Conservation (phyloP, 2,888 invertebrate species). For the Noctua fimbriata region DNA sequence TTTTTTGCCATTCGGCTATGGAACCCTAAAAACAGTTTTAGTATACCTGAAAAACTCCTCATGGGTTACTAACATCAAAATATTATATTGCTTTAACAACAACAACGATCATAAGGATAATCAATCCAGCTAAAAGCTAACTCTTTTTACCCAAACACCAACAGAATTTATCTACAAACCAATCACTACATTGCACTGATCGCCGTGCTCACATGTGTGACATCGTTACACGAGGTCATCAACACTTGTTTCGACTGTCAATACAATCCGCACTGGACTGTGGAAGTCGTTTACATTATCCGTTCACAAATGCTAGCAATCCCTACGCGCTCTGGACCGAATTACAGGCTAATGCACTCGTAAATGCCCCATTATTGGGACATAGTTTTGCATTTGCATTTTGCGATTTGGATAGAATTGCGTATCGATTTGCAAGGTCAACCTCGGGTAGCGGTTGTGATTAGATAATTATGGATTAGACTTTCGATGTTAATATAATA, state of each 20-base stretch:
- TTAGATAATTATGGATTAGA: background rate
- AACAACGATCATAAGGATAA: background rate
- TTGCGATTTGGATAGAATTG: conserved; percentile 28
- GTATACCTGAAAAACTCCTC: background rate
- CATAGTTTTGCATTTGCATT: conserved; percentile 32
- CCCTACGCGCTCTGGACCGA: conserved; percentile 29
- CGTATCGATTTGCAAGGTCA: conserved; percentile 24
- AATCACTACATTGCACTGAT: conserved; percentile 17
- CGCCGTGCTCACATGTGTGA: background rate
- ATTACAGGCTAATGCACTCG: conserved; percentile 46
- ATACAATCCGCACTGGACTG: conserved; percentile 29
- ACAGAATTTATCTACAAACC: background rate
- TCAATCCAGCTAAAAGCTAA: background rate
- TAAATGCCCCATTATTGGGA: conserved; percentile 28
- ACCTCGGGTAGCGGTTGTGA: no score
- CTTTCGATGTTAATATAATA: background rate
- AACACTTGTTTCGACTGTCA: conserved; percentile 46
- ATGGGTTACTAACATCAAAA: background rate
- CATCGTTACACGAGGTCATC: conserved; percentile 29
- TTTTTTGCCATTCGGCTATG: no score
- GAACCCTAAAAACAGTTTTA: no score
- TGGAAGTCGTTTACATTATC: conserved; percentile 56
- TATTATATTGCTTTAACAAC: background rate
- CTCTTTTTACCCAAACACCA: background rate
- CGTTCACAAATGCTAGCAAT: conserved; percentile 45